Evolutionary conservation across 2,888 invertebrate species (phyloP), one percentile per base, ranked within the genome.

Genomic region (Melanchra persicariae): DNA sequence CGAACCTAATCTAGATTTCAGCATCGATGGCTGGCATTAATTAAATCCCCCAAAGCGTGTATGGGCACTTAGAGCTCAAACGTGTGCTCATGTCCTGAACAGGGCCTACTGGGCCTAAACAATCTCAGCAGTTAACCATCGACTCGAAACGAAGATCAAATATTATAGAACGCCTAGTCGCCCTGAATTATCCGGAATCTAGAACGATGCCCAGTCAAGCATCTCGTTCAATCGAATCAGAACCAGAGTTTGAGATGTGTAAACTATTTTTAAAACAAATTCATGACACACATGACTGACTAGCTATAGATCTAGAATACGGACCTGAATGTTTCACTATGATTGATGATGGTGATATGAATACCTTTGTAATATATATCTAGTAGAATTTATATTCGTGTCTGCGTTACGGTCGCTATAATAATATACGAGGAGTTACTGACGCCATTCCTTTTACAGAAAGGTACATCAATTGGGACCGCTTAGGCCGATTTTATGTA

Each of bases 231-330:
- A 52, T 43, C 0, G 24, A 37, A 66, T 17, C 43, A 51, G 19
- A 49, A 63, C 26, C 57, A 52, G 1, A 70, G 9, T n/a, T 30
- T 40, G n/a, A 51, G 4, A 24, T 34, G 12, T 19, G 5, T 45
- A 26, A 24, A 37, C 64, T 54, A 71, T 74, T 71, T 71, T 74
- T 37, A 63, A 54, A 74, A 63, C 22, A 22, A n/a, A 51, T 74
- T 34, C 65, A 45, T 74, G 70, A 54, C 6, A 30, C 2, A n/a
- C n/a, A n/a, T n/a, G n/a, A n/a, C n/a, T n/a, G n/a, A n/a, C 52
- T 30, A 40, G 3, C 8, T 19, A 74, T 45, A 22, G 17, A 47
- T 40, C 74, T 37, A 61, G 24, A 62, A 51, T 51, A 24, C 15
- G 34, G 10, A 24, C 43, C n/a, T 19, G 12, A 60, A 40, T 61